These are phyloP conservation scores for Cephalopachus bancanus DNA, from an alignment of 2,797 vertebrate species.

Conservation along the genomic window DNA sequence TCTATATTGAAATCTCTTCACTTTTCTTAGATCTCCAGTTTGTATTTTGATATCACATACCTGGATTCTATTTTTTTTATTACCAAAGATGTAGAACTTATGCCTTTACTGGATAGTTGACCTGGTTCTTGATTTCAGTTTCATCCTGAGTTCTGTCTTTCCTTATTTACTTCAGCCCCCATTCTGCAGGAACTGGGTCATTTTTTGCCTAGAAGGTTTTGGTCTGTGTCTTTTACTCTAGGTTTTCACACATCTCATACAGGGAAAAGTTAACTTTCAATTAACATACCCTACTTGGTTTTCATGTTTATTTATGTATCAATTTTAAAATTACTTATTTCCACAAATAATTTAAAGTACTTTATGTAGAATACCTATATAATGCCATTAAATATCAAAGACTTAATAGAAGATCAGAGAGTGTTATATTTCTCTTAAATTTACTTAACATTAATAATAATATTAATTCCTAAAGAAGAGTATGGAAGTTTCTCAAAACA, in stretches of 20 bases:
- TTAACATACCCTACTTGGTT: not conserved
- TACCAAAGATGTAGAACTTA: not conserved
- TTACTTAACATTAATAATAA: not conserved
- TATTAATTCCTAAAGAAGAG: too few species aligned
- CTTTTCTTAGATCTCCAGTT: not conserved
- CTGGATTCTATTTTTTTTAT: not conserved
- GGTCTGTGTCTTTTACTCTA: not conserved
- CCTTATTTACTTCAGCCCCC: not conserved
- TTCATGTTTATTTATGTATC: not conserved
- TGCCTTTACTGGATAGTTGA: not conserved
- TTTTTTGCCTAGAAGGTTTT: not conserved
- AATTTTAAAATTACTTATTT: not conserved
- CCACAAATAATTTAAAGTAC: constrained; percentile 10
- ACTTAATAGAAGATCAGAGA: not conserved
- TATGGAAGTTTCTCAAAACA: too few species aligned
- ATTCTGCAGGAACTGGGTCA: not conserved
- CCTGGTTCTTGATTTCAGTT: not conserved
- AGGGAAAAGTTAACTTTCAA: not conserved
- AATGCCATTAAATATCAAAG: not conserved
- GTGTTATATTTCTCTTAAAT: not conserved
- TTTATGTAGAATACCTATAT: not conserved
- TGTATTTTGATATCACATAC: not conserved
- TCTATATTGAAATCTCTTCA: not conserved
- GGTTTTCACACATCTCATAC: not conserved
- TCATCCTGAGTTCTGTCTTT: not conserved